phyloP scores from a whole-genome alignment of 2,888 invertebrate species.

The Leptinotarsa juncta region DNA sequence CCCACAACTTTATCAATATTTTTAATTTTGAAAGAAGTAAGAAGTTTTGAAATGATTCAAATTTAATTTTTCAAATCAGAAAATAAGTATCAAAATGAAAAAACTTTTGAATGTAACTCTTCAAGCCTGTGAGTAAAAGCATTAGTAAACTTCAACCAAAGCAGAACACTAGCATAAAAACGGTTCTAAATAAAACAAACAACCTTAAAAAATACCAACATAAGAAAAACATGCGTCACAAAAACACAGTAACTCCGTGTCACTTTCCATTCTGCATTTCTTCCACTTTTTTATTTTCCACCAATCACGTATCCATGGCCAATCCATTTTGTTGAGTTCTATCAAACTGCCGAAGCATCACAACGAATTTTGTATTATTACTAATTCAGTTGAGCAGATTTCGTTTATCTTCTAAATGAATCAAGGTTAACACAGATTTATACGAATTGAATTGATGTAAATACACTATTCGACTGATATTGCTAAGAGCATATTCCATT shows the following conservation, averaged over 20 bases:
- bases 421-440: slow-evolving; percentile 41
- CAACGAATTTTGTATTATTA: slow-evolving; percentile 21
- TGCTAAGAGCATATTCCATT: slow-evolving; percentile 21
- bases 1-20: too few relatives aligned
- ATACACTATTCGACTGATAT: slow-evolving; percentile 29
- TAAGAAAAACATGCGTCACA: slow-evolving; percentile 78
- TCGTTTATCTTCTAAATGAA: slow-evolving; percentile 38
- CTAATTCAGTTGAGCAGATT: slow-evolving; percentile 1
- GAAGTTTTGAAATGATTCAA: too few relatives aligned
- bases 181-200: background rate
- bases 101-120: too few relatives aligned
- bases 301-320: slow-evolving; percentile 86
- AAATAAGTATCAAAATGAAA: too few relatives aligned
- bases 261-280: slow-evolving; percentile 68
- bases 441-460: slow-evolving; percentile 29
- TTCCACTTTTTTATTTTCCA: slow-evolving; percentile 81
- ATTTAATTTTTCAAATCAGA: too few relatives aligned
- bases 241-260: slow-evolving; percentile 77
- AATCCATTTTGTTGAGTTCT: slow-evolving; percentile 72
- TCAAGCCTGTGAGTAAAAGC: background rate
- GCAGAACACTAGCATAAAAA: background rate
- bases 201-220: slow-evolving; percentile 33
- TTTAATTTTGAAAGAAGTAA: too few relatives aligned
- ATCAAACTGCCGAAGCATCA: slow-evolving; percentile 30
- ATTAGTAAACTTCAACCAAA: background rate